These are phyloP conservation scores for Rhizomys pruinosus DNA, from an alignment of 2,113 vertebrate genomes.

Conservation along the genomic window DNA sequence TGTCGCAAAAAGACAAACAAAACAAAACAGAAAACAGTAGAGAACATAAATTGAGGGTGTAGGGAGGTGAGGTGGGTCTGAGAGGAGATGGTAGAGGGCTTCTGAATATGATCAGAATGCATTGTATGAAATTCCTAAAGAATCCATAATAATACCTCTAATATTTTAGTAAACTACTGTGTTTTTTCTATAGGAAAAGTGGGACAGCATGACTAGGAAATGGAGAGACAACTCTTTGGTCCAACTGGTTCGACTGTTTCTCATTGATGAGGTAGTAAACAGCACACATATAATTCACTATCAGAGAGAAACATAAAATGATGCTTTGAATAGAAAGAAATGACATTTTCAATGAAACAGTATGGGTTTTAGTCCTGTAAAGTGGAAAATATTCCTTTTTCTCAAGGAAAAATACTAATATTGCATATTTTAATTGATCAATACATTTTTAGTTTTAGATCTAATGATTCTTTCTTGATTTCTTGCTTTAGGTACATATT, in stretches of 20 bases:
- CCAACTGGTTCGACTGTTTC: slow-evolving; percentile 94
- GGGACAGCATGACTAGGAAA: slow-evolving; percentile 99
- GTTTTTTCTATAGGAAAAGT: slow-evolving; percentile 92
- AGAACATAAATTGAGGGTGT: no score
- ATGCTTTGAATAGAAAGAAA: background rate
- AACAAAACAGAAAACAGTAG: no score
- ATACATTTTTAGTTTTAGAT: slow-evolving; percentile 54
- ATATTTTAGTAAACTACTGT: slow-evolving; percentile 46
- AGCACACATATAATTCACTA: background rate
- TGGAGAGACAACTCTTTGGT: slow-evolving; percentile 96
- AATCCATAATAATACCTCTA: background rate
- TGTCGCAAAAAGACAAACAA: no score
- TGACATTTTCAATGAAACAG: background rate
- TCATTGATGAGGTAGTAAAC: slow-evolving; percentile 95
- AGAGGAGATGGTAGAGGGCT: no score
- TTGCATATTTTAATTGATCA: slow-evolving; percentile 58
- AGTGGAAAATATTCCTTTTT: slow-evolving; percentile 38
- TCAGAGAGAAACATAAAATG: slow-evolving; percentile 39
- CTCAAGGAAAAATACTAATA: slow-evolving; percentile 59
- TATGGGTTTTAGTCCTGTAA: slow-evolving; percentile 32
- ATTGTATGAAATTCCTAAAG: no score
- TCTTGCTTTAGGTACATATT: slow-evolving; percentile 91
- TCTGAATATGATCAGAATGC: no score
- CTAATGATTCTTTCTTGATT: slow-evolving; percentile 56
- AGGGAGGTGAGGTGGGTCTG: no score